Evolutionary conservation across 2,113 vertebrate genomes (phyloP).

Genomic region (Ailuropoda melanoleuca): DNA sequence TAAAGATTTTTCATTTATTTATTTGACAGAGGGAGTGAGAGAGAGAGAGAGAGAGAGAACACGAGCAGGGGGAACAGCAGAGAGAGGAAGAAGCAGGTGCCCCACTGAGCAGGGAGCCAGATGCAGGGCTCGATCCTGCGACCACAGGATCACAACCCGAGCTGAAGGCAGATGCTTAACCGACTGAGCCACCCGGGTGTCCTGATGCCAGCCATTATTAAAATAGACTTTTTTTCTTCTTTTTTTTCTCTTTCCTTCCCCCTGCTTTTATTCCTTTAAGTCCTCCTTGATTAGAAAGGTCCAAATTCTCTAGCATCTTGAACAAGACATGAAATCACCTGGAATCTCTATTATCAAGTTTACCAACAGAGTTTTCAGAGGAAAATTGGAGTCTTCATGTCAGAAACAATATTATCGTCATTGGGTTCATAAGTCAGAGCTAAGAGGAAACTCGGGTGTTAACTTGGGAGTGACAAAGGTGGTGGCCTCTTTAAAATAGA

Average conservation of each 20-base stretch:
- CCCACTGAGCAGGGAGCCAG: too few species aligned
- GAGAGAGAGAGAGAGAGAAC: too few species aligned
- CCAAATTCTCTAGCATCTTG: slow-evolving; percentile 5
- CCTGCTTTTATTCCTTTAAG: not conserved
- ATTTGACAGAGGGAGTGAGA: too few species aligned
- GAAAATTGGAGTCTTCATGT: slow-evolving; percentile 52
- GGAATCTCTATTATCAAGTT: slow-evolving; percentile 58
- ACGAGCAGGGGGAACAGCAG: too few species aligned
- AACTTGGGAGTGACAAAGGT: slow-evolving; percentile 61
- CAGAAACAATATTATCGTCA: slow-evolving; percentile 63
- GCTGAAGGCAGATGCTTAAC: too few species aligned
- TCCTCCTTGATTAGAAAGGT: not conserved
- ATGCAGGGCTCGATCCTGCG: too few species aligned
- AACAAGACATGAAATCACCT: not conserved
- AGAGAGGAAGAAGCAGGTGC: too few species aligned
- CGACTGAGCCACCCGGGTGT: too few species aligned
- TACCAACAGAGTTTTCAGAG: slow-evolving; percentile 1
- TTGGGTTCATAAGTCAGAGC: slow-evolving; percentile 54
- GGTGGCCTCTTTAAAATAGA: slow-evolving; percentile 74
- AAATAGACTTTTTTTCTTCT: not conserved
- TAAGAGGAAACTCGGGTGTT: slow-evolving; percentile 72
- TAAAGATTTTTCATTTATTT: too few species aligned
- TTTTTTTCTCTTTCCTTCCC: not conserved
- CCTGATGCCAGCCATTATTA: not conserved
- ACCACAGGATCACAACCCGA: too few species aligned